phyloP scores from a whole-genome alignment of 1,140 invertebrate species.

The Trachymyrmex cornetzi region DNA sequence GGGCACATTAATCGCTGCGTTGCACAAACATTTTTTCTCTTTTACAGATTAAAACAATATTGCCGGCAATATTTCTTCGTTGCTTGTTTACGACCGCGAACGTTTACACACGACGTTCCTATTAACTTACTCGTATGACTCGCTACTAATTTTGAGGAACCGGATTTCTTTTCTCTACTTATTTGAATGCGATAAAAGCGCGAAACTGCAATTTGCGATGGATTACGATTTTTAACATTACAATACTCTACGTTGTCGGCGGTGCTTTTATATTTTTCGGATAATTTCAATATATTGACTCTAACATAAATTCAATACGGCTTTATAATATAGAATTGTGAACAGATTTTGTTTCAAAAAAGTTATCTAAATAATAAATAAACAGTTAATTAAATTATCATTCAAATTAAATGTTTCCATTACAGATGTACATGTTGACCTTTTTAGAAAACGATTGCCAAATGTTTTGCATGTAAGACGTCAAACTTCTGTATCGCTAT shows the following conservation, averaged over 20 bases:
- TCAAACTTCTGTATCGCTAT: not conserved
- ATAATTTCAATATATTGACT: not conserved
- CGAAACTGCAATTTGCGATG: not conserved
- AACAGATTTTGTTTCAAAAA: too few relatives aligned
- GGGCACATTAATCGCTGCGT: slow-evolving; percentile 2
- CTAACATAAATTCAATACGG: not conserved
- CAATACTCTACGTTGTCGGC: not conserved
- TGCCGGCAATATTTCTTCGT: slow-evolving; percentile 36
- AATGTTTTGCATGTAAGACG: not conserved
- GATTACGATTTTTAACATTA: not conserved
- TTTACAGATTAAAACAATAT: slow-evolving; percentile 43
- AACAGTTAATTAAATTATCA: not conserved
- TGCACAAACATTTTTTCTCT: slow-evolving; percentile 39
- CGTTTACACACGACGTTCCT: slow-evolving; percentile 13
- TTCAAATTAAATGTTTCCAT: not conserved
- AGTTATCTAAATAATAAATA: not conserved
- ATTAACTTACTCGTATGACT: slow-evolving; percentile 7
- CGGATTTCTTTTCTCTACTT: not conserved
- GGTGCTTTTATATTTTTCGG: not conserved
- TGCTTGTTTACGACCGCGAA: slow-evolving; percentile 9
- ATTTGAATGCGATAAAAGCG: slow-evolving; percentile 23
- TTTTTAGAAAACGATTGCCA: too few relatives aligned
- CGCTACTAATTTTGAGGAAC: slow-evolving; percentile 23
- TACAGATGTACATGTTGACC: too few relatives aligned
- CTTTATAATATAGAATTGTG: too few relatives aligned